A percentile compares a stretch with the other conserved stretches of the same genome.
These are phyloP conservation scores for Trachelus tabidus DNA, from an alignment of 2,888 invertebrate species.

Conservation along the genomic window DNA sequence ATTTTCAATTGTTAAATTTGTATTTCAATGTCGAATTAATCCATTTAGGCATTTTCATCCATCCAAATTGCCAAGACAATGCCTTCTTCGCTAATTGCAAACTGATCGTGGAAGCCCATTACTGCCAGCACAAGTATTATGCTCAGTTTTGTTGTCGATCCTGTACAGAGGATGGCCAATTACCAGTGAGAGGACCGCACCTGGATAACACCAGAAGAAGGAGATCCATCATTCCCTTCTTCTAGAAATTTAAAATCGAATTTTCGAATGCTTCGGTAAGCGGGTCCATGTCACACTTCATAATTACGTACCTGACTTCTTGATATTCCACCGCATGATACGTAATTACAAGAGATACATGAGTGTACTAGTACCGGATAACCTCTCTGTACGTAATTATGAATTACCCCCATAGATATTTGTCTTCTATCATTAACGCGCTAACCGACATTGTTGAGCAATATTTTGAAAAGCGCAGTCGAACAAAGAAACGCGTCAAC, in stretches of 20 bases:
- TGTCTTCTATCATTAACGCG: background rate
- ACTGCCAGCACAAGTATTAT: slow-evolving; percentile 92
- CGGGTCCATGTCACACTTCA: slow-evolving; percentile 5
- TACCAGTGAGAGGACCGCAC: slow-evolving; percentile 69
- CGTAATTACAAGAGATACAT: background rate
- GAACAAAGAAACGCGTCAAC: background rate
- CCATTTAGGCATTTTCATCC: slow-evolving; percentile 76
- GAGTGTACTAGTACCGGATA: background rate
- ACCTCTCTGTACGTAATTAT: background rate
- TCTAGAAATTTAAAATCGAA: slow-evolving; percentile 14
- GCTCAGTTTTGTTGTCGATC: slow-evolving; percentile 94
- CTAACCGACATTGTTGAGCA: background rate
- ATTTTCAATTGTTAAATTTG: slow-evolving; percentile 3
- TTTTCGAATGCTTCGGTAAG: slow-evolving; percentile 10
- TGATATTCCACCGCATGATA: background rate
- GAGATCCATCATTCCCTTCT: slow-evolving; percentile 28
- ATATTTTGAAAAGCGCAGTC: background rate
- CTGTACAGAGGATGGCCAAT: slow-evolving; percentile 87
- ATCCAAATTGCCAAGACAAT: slow-evolving; percentile 87
- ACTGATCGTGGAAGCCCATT: slow-evolving; percentile 85
- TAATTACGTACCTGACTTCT: background rate
- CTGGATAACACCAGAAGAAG: slow-evolving; percentile 54
- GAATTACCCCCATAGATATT: background rate
- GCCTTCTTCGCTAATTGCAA: slow-evolving; percentile 90
- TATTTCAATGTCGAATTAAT: slow-evolving; percentile 4